Evolutionary conservation across 1,140 invertebrate species (phyloP), one percentile per base, ranked within the genome.

Genomic region (Brachionus plicatilis): DNA sequence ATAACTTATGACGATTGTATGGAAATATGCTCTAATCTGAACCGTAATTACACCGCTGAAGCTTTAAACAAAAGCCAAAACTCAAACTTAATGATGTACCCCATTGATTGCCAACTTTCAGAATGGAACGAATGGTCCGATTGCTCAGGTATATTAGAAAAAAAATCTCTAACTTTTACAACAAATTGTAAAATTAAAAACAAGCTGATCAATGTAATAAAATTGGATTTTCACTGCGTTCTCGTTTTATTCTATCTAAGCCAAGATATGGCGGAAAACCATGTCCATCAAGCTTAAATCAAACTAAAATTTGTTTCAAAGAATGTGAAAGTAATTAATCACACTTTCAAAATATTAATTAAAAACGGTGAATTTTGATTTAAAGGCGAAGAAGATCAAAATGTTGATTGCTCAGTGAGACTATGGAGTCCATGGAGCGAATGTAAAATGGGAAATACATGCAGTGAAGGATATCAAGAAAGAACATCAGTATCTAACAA

Each of bases 1-100:
- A 85, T 87, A 9, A 87, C 87, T 1, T 85, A 75, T 41, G 70
- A 76, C 8, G 43, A 41, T 17, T 84, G 83, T 65, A 50, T 66
- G 45, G n/a, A 7, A 2, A 84, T 27, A 20, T 84, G 83, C 53
- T 45, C 27, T 17, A 37, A 83, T 68, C 33, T 83, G 1, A 47
- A 76, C 11, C 43, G 47, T 29, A 76, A 76, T 24, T 76, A 50
- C 24, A 76, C 72, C 2, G 72, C 72, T 12, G 72, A 76, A 47
- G 72, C 72, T 9, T 27, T 76, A 12, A 47, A 24, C 11, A 47
- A 50, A 53, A 47, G 43, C 11, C 11, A 41, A 27, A 47, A 76
- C 11, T 20, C 72, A 24, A 76, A 76, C 24, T 11, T 76, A 27
- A 76, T 82, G 79, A 60, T 60, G 79, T 60, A 43, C 41, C 82